Evolutionary conservation across 2,797 vertebrate species (phyloP), one percentile per base, ranked within the genome.

Genomic region (Labroides dimidiatus): DNA sequence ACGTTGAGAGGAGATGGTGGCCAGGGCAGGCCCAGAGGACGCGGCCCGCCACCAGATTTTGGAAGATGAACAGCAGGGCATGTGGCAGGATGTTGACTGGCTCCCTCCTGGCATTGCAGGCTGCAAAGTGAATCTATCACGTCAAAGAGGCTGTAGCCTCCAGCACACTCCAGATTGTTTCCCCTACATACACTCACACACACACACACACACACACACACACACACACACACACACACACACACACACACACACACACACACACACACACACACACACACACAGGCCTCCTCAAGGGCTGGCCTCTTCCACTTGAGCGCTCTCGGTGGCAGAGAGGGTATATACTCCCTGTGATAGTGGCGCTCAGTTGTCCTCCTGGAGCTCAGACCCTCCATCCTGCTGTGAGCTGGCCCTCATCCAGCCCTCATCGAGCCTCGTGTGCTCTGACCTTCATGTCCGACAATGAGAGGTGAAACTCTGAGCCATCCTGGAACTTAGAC

Each of bases 91-190:
- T 80, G 84, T 87, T 77, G 86, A 89, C 86, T 82, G 80, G 77
- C 80, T 87, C 79, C 84, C 82, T 80, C 65, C 77, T 79, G 84
- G 84, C 84, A 76, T 72, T 58, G 70, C 81, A 69, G 79, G 53
- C 89, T 88, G 89, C 84, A 88, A 84, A 80, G 77, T 77, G 89
- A 89, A 89, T 90, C 84, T 87, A 83, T 92, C 90, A 90, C 63
- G 78, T 88, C 81, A 77, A 84, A 87, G 81, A 80, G 88, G 87
- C 88, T 85, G 69, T 83, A 84, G 87, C 90, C 89, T 87, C 80
- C 85, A 88, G 91, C 90, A 81, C 72, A 70, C 86, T 87, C 84
- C 86, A 91, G 84, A 91, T 87, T 88, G 87, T 86, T 84, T 80
- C 69, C 72, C 74, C 65, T 80, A 82, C 75, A 64, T 61, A 70